Evolutionary conservation across 2,888 invertebrate genomes (phyloP).

Genomic region (Hemicrepidius hirtus): DNA sequence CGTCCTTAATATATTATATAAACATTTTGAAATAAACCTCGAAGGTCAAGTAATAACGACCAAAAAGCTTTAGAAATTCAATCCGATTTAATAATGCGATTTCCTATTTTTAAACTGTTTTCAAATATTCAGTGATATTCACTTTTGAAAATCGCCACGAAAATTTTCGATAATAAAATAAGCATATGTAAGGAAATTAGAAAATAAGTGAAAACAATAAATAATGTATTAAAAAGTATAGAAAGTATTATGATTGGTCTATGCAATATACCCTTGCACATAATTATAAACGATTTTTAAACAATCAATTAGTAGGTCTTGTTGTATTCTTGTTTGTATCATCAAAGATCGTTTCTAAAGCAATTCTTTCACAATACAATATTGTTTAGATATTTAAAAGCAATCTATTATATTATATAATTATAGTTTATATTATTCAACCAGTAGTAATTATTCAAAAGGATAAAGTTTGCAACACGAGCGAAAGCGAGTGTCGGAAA

Average conservation of each 20-base stretch:
- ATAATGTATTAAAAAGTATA: slow-evolving; percentile 31
- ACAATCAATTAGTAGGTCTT: slow-evolving; percentile 14
- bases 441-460: no score
- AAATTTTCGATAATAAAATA: slow-evolving; percentile 24
- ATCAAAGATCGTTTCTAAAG: slow-evolving; percentile 11
- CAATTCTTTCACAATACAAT: slow-evolving; percentile 5
- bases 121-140: slow-evolving; percentile 20
- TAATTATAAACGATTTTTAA: slow-evolving; percentile 41
- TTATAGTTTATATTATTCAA: slow-evolving; percentile 14
- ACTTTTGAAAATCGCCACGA: slow-evolving; percentile 39
- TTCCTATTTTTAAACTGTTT: slow-evolving; percentile 29
- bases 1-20: slow-evolving; percentile 13
- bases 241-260: slow-evolving; percentile 19
- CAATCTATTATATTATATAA: background rate
- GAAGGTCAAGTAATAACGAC: slow-evolving; percentile 15
- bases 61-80: slow-evolving; percentile 31
- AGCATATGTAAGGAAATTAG: slow-evolving; percentile 30
- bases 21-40: slow-evolving; percentile 23
- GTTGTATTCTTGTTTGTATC: background rate
- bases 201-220: slow-evolving; percentile 44
- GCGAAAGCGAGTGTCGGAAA: no score
- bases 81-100: slow-evolving; percentile 21
- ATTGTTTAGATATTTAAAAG: slow-evolving; percentile 2
- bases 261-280: slow-evolving; percentile 42
- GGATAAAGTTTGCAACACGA: no score